Evolutionary conservation across 2,797 vertebrate genomes (phyloP), one percentile per base, ranked within the genome.

Genomic region (Adelosebastes latens): DNA sequence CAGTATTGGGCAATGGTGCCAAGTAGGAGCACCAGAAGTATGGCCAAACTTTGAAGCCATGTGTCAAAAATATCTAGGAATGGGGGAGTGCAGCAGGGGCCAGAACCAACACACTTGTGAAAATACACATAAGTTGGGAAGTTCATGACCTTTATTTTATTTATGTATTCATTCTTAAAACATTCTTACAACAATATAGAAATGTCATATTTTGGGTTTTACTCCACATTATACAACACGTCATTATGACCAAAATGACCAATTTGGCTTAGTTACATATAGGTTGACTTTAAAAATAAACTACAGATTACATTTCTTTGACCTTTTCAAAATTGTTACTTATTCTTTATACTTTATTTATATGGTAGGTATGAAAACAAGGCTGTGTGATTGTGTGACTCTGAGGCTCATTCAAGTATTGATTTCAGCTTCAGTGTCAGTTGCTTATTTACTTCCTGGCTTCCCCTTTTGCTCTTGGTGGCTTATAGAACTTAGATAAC

Each of bases 371-470:
- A 52, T 39, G 29, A 32, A 34, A 68, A 60, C 22, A 82, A 68
- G 13, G 9, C 39, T 59, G 62, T 25, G 32, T 11, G 25, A 29
- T 10, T 68, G 24, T 20, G 56, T 20, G 24, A 79, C 18, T 62
- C 18, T 70, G 32, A 55, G 10, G 64, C 5, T 76, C 70, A 75
- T 83, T 86, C 61, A 69, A 39, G 32, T 61, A 59, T 72, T 74
- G 25, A 68, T 89, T 90, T 87, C 77, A 84, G 81, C 72, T 84
- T 73, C 42, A 81, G 81, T 77, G 62, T 84, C 74, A 70, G 32
- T 76, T 81, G 18, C 70, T 88, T 87, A 87, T 87, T 81, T 85
- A 82, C 56, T 62, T 75, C 68, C 62, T 87, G 64, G 77, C 42
- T 22, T 75, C 67, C 80, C 77, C 71, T 74, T 75, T 87, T 42